Base-by-base conservation (phyloP, 2,797 vertebrate genomes). In the Danio choprae region DNA sequence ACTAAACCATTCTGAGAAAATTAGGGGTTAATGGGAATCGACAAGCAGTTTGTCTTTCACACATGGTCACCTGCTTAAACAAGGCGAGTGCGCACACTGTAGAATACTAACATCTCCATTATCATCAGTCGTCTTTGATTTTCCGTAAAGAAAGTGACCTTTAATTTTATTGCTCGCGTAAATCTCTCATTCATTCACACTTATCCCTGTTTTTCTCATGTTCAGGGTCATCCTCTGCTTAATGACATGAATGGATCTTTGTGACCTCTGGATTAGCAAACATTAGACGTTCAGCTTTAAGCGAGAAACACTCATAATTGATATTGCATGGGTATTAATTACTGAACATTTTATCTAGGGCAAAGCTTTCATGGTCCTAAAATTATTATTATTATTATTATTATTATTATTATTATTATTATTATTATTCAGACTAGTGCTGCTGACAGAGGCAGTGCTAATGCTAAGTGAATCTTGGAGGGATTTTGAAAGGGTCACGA, bases 251-350 rank as follows among this genome's bases (percentile, higher is more conserved):
- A 20, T 6, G 8, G 12, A 41, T n/a, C 10, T 48, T 29, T 55
- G 60, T 18, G 13, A 59, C 18, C 40, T 59, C 55, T 74, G 56
- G 56, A 88, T 93, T 91, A 90, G 84, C 72, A 62, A 82, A 83
- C 74, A 84, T 82, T 89, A 86, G 85, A 81, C n/a, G 41, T 16
- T 84, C 72, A 65, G 81, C 80, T 86, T 83, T 70, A 79, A 90
- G 60, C 90, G 86, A 90, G 86, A 77, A 85, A 72, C 84, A 85
- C 84, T 90, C 82, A 89, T 90, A 91, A 91, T 88, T 88, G 82
- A 91, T 87, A 84, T 88, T 86, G 83, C 87, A 84, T 86, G 88
- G 85, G 87, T 85, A 88, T 92, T 92, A 91, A 93, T 89, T 90
- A 88, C 83, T 80, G 84, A 48, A 84, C 83, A 81, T 62, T 84